Conservation (phyloP, 2,797 vertebrate species). For the Melanotaenia nigrans region DNA sequence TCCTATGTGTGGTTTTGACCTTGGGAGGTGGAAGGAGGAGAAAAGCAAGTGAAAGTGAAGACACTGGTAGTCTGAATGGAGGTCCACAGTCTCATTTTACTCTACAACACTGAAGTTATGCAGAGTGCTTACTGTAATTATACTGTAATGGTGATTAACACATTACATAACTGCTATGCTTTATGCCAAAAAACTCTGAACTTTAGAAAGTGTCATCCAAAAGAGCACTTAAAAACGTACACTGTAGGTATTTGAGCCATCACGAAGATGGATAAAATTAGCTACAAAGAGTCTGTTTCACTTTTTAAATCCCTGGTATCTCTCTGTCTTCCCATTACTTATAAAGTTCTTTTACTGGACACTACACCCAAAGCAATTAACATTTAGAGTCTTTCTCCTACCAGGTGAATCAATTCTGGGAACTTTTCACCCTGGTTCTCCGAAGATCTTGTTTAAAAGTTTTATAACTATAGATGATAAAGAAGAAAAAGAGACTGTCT, state of each 20-base stretch:
- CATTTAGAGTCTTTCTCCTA: conserved; percentile 36
- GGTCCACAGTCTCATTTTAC: not conserved
- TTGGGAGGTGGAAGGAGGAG: not conserved
- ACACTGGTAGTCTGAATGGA: not conserved
- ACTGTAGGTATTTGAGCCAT: conserved; percentile 22
- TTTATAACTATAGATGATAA: conserved; percentile 16
- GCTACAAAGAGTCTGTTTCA: conserved; percentile 20
- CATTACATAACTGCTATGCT: not conserved
- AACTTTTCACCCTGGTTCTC: conserved; percentile 2
- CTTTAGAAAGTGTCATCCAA: conserved; percentile 6
- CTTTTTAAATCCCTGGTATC: conserved; percentile 36
- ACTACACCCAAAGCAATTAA: conserved; percentile 61
- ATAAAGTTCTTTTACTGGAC: conserved; percentile 32
- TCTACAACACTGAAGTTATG: not conserved
- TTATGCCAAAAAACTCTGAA: conserved; percentile 8
- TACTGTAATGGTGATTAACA: conserved; percentile 3
- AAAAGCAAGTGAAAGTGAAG: not conserved
- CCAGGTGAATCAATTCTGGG: conserved; percentile 28
- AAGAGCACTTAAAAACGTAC: conserved; percentile 12
- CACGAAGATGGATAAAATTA: not conserved
- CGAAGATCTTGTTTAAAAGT: conserved; percentile 11
- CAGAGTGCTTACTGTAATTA: conserved; percentile 4
- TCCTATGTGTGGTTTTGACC: not conserved
- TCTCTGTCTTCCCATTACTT: conserved; percentile 16
- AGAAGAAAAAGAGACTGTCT: conserved; percentile 5